A percentile compares a stretch with the other conserved stretches of the same genome.
These are phyloP conservation scores for Acronicta alni DNA, from an alignment of 2,888 invertebrate genomes.

Conservation along the genomic window DNA sequence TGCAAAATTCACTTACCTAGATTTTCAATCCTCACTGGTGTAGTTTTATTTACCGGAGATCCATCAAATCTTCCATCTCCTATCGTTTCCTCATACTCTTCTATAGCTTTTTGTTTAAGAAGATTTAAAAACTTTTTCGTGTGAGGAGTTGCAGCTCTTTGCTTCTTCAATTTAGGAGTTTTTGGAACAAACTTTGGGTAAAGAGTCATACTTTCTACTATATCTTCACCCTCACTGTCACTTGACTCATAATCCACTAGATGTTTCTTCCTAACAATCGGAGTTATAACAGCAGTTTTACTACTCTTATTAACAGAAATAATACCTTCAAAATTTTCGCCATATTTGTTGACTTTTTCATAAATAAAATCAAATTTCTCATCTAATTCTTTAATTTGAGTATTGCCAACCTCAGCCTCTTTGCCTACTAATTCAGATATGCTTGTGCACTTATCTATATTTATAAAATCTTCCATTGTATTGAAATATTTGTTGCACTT, in stretches of 20 bases:
- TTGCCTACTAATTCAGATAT: constrained; percentile 75
- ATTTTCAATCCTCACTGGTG: constrained; percentile 68
- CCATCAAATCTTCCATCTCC: constrained; percentile 62
- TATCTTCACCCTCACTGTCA: constrained; percentile 70
- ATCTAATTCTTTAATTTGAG: constrained; percentile 64
- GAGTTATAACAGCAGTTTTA: constrained; percentile 83
- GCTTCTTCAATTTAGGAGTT: constrained; percentile 72
- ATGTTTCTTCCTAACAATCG: constrained; percentile 74
- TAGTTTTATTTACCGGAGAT: constrained; percentile 64
- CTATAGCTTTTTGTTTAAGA: constrained; percentile 72
- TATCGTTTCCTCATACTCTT: constrained; percentile 70
- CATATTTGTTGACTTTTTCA: constrained; percentile 66
- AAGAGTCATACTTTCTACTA: constrained; percentile 61
- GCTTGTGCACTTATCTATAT: constrained; percentile 78
- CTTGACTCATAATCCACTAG: constrained; percentile 83
- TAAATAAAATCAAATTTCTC: constrained; percentile 80
- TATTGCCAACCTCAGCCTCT: constrained; percentile 51
- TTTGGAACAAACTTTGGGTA: constrained; percentile 70
- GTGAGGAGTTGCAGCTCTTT: constrained; percentile 78
- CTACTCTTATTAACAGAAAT: constrained; percentile 72
- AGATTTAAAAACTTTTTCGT: constrained; percentile 74
- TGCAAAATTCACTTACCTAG: constrained; percentile 59
- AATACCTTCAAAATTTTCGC: constrained; percentile 74
- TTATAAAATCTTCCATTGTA: constrained; percentile 77
- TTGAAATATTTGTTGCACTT: constrained; percentile 78